Conservation (phyloP, 2,888 invertebrate genomes). For the Macropis europaea region DNA sequence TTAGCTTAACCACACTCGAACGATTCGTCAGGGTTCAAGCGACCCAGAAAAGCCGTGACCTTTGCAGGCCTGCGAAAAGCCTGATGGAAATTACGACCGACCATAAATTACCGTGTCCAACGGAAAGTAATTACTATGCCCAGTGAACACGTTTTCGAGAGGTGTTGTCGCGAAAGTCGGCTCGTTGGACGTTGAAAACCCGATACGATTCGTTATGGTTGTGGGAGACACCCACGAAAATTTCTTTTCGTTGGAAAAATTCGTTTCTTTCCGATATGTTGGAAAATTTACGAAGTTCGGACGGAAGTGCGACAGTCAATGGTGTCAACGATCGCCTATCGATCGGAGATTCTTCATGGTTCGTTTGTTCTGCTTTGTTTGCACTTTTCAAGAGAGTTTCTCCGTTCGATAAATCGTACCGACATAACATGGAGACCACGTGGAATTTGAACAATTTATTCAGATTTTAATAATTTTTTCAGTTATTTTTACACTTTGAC, state of each 20-base stretch:
- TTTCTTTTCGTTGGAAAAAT: too few species aligned
- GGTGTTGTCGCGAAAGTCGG: background rate
- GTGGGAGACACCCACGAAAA: too few species aligned
- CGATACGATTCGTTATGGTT: constrained; percentile 8
- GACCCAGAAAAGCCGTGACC: too few species aligned
- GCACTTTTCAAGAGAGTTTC: background rate
- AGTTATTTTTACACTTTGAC: too few species aligned
- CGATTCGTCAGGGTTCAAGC: background rate
- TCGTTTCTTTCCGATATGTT: too few species aligned
- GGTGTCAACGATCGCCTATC: constrained; percentile 54
- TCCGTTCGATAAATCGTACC: too few species aligned
- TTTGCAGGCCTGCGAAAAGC: background rate
- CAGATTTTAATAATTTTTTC: too few species aligned
- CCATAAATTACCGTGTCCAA: constrained; percentile 17
- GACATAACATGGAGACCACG: too few species aligned
- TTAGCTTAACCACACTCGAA: background rate
- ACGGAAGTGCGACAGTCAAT: constrained; percentile 25
- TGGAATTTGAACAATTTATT: too few species aligned
- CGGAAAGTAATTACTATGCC: constrained; percentile 22
- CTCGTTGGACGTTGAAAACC: constrained; percentile 13
- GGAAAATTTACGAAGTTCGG: constrained; percentile 21
- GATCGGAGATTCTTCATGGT: constrained; percentile 21
- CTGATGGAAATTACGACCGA: constrained; percentile 2
- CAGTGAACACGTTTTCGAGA: background rate
- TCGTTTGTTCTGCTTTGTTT: constrained; percentile 16